Conservation (phyloP, 1,140 invertebrate species). For the Drosophila elegans region DNA sequence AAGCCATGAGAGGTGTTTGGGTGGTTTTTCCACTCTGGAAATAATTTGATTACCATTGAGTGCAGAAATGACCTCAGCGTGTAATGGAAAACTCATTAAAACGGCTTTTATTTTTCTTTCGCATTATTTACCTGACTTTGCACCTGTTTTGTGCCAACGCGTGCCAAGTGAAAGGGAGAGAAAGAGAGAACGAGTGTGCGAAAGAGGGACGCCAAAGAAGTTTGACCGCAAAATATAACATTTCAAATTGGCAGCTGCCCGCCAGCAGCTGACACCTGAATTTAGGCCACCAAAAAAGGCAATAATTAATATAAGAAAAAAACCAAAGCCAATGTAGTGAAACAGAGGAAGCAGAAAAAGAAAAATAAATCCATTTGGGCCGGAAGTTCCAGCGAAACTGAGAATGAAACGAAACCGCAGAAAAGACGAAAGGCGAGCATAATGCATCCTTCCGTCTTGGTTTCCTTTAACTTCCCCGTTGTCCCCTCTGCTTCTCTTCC, state of each 20-base stretch:
- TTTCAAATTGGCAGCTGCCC: conserved; percentile 71
- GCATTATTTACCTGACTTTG: conserved; percentile 33
- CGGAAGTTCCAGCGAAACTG: conserved; percentile 46
- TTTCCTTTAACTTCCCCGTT: conserved; percentile 19
- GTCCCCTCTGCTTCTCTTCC: conserved; percentile 13
- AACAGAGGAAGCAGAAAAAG: conserved; percentile 18
- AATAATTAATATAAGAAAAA: conserved; percentile 69
- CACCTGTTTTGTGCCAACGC: conserved; percentile 58
- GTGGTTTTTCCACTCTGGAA: conserved; percentile 17
- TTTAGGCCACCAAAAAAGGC: conserved; percentile 47
- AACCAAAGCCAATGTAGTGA: conserved; percentile 24
- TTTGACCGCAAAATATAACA: conserved; percentile 62
- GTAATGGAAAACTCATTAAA: conserved; percentile 53
- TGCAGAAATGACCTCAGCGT: conserved; percentile 54
- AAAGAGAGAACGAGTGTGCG: conserved; percentile 6
- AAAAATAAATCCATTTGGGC: conserved; percentile 48
- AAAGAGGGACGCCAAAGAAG: conserved; percentile 2
- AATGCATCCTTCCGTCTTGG: conserved; percentile 52
- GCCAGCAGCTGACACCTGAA: conserved; percentile 45
- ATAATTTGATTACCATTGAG: conserved; percentile 53
- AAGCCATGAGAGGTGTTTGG: conserved; percentile 1
- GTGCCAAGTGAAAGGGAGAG: conserved; percentile 53
- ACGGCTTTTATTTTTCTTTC: conserved; percentile 27
- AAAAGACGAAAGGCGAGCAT: conserved; percentile 44
- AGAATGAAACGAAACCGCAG: conserved; percentile 46